Evolutionary conservation across 1,140 invertebrate genomes (phyloP), one percentile per base, ranked within the genome.

Genomic region (Drosophila ogumai): DNA sequence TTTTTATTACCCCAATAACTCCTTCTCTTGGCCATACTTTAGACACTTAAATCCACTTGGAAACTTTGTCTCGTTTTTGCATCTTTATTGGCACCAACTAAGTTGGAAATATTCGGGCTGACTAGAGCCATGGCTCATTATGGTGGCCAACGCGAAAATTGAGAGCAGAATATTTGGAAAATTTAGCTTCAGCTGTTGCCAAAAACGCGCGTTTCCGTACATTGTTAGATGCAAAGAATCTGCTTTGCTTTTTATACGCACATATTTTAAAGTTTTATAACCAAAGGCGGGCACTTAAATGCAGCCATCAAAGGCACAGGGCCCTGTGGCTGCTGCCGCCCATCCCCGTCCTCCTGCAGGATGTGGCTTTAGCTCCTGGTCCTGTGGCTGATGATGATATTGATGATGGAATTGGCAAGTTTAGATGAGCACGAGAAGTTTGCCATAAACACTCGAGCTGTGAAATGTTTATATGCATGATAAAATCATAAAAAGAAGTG

Each of bases 141-240:
- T 55, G 78, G 44, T 61, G 68, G 64, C 25, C 46, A 25, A 8
- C 12, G 34, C 66, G 49, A 59, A 43, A 32, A 52, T 50, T 17
- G 36, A 50, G 58, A 43, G 56, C 56, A 36, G 36, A 54, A 82
- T 68, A 31, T 52, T 87, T 78, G 54, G 52, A 79, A 68, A 67
- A 76, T 68, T 38, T 28, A 17, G 57, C 57, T 72, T 78, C 79
- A 87, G 75, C 68, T 87, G 82, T 61, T 86, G 60, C 40, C 38
- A 61, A 84, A 84, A 82, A 44, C 40, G 38, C 46, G 57, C 36
- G 8, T 61, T 59, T 73, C 32, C 34, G 49, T 67, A 80, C 71
- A 82, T 82, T 82, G 84, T 88, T 73, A 73, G 81, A 87, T 87
- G 84, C 84, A 82, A 88, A 87, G 69, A 76, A 65, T 74, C 47